Evolutionary conservation across 2,888 invertebrate species (phyloP).

Genomic region (Automeris io): DNA sequence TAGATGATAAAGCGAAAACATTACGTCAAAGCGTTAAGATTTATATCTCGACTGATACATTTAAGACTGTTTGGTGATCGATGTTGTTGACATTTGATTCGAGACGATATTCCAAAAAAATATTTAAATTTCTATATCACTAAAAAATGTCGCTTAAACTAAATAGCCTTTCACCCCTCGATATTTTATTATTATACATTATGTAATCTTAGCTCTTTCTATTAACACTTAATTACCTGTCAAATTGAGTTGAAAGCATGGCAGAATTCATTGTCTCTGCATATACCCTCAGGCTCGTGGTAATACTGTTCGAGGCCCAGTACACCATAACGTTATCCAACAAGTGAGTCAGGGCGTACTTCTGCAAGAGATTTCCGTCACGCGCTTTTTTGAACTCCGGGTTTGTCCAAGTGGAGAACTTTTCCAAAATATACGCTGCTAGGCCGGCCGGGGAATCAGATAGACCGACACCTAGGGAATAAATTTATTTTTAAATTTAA

Average conservation of each 20-base stretch:
- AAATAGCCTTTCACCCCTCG: background rate
- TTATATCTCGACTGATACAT: background rate
- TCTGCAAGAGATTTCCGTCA: constrained; percentile 81
- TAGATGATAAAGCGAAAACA: too few relatives aligned
- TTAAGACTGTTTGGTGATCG: background rate
- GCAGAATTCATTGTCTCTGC: constrained; percentile 70
- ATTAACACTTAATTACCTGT: constrained; percentile 45
- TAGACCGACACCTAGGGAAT: constrained; percentile 78
- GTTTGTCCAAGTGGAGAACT: constrained; percentile 85
- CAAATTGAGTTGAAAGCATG: constrained; percentile 29
- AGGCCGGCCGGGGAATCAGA: constrained; percentile 89
- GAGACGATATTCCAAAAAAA: too few relatives aligned
- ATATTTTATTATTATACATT: background rate
- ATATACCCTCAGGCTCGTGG: constrained; percentile 74
- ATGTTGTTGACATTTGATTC: background rate
- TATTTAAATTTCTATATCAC: too few relatives aligned
- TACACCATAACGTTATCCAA: constrained; percentile 77
- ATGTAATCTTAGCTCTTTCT: too few relatives aligned
- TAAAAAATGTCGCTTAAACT: too few relatives aligned
- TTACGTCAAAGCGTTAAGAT: too few relatives aligned
- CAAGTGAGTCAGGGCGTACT: constrained; percentile 52
- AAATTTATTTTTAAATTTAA: background rate
- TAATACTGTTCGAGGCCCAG: constrained; percentile 68
- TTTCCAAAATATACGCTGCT: constrained; percentile 93
- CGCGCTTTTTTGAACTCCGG: constrained; percentile 57